Evolutionary conservation across 2,888 invertebrate species (phyloP).

Genomic region (Eledona agricola): DNA sequence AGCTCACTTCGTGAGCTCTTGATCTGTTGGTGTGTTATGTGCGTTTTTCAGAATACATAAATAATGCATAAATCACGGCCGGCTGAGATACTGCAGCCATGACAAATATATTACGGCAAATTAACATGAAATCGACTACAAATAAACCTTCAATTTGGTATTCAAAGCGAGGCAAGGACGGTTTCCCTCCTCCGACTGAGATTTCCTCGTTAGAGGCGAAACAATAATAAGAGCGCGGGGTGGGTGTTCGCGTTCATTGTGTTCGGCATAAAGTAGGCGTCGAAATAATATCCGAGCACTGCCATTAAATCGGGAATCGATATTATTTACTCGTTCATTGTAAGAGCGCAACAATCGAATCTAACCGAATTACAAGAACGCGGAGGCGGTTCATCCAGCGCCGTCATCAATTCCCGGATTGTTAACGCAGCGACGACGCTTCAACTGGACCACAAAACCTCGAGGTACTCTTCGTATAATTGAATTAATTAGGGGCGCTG

Average conservation of each 20-base stretch:
- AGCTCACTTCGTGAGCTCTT: too few species aligned
- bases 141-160: conserved; percentile 46
- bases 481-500: neutral
- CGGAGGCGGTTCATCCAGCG: too few species aligned
- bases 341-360: conserved; percentile 24
- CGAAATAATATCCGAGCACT: conserved; percentile 44
- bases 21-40: too few species aligned
- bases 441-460: too few species aligned
- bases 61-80: conserved; percentile 33
- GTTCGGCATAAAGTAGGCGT: conserved; percentile 44
- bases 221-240: conserved; percentile 30
- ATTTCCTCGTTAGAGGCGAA: conserved; percentile 28
- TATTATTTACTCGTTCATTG: conserved; percentile 42
- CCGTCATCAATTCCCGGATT: too few species aligned
- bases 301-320: conserved; percentile 48
- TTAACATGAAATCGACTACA: conserved; percentile 49
- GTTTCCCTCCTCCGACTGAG: conserved; percentile 42
- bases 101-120: conserved; percentile 47
- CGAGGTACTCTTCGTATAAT: too few species aligned
- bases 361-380: conserved; percentile 16
- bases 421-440: too few species aligned
- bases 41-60: conserved; percentile 23
- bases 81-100: conserved; percentile 37
- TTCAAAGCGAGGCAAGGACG: conserved; percentile 38
- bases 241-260: conserved; percentile 42